phyloP scores from a whole-genome alignment of 1,140 invertebrate genomes.

The Aplysia californica region DNA sequence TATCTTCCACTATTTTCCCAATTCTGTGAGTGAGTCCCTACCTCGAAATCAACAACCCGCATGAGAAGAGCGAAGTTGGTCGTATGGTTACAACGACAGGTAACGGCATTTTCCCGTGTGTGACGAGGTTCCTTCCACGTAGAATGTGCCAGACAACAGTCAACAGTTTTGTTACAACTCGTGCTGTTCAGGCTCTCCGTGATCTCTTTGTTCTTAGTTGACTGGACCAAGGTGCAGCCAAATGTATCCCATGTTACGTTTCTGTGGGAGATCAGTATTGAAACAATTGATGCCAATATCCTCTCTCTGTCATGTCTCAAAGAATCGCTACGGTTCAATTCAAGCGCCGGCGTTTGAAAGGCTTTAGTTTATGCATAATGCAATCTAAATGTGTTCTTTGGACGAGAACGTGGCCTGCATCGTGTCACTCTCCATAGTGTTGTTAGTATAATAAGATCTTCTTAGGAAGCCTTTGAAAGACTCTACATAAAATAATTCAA shows the following conservation, averaged over 20 bases:
- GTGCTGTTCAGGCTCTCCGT: background rate
- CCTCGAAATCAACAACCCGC: constrained; percentile 42
- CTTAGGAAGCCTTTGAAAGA: no score
- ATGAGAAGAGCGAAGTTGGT: constrained; percentile 62
- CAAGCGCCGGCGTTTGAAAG: no score
- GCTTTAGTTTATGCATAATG: background rate
- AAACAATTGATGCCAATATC: no score
- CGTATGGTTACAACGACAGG: constrained; percentile 57
- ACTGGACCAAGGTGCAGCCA: background rate
- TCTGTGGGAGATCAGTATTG: background rate
- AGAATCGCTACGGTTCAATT: no score
- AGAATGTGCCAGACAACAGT: background rate
- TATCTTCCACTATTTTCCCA: no score
- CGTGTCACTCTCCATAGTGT: no score
- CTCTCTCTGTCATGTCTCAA: no score
- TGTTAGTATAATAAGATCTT: no score
- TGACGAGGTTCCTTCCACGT: background rate
- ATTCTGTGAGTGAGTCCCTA: constrained; percentile 17
- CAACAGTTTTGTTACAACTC: background rate
- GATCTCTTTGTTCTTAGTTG: background rate
- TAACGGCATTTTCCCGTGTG: background rate
- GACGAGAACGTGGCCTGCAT: no score
- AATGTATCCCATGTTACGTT: background rate
- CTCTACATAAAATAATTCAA: no score
- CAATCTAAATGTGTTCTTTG: no score